phyloP scores from a whole-genome alignment of 2,888 invertebrate species.

The Graphium colonna region DNA sequence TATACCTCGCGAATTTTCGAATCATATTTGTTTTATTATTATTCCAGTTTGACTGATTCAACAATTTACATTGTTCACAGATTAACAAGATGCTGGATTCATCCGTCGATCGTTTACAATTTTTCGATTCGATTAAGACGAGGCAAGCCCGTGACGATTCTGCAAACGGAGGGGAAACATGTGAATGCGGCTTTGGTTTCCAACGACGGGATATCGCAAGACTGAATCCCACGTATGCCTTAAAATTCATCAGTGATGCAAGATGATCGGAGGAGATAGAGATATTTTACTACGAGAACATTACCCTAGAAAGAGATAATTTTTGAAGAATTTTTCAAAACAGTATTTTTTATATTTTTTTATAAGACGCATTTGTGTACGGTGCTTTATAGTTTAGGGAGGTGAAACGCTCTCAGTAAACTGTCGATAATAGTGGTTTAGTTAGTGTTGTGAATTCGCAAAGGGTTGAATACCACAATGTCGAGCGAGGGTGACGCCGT shows the following conservation, averaged over 20 bases:
- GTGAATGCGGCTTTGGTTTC: slow-evolving; percentile 35
- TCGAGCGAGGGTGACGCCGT: slow-evolving; percentile 70
- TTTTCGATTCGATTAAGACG: slow-evolving; percentile 31
- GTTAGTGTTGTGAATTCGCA: slow-evolving; percentile 36
- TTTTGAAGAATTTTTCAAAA: slow-evolving; percentile 45
- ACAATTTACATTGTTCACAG: slow-evolving; percentile 50
- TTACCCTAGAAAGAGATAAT: slow-evolving; percentile 46
- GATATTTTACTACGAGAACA: slow-evolving; percentile 47
- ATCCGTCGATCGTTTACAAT: slow-evolving; percentile 39
- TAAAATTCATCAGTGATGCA: slow-evolving; percentile 55
- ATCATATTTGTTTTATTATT: slow-evolving; percentile 1
- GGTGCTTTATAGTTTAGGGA: slow-evolving; percentile 63
- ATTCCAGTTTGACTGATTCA: slow-evolving; percentile 6
- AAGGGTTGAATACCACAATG: slow-evolving; percentile 57
- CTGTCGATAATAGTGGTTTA: slow-evolving; percentile 52
- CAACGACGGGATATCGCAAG: slow-evolving; percentile 40
- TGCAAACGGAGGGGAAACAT: slow-evolving; percentile 38
- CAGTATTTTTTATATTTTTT: slow-evolving; percentile 54
- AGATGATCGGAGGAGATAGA: slow-evolving; percentile 52
- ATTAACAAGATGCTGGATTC: slow-evolving; percentile 62
- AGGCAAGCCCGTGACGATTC: slow-evolving; percentile 13
- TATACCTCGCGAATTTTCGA: too few species aligned
- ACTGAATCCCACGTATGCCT: slow-evolving; percentile 64
- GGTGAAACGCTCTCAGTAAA: slow-evolving; percentile 45
- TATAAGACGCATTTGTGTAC: slow-evolving; percentile 35